Percentiles rank a stretch among this genome's conserved stretches.
phyloP scores from a whole-genome alignment of 2,113 vertebrate species.

The Origma solitaria region DNA sequence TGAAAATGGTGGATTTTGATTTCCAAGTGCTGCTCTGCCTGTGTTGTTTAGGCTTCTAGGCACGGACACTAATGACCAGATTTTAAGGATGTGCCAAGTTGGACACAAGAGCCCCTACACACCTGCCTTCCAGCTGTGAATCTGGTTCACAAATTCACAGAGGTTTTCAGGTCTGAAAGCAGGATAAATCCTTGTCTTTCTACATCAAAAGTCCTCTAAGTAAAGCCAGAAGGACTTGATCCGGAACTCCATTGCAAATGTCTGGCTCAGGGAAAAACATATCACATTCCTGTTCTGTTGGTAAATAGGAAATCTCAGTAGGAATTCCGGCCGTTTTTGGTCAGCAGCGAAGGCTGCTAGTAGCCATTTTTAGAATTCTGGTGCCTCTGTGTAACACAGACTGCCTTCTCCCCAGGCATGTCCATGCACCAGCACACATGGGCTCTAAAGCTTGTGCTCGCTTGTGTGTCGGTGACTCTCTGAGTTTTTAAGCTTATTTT shows the following conservation, averaged over 20 bases:
- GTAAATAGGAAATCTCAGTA: not conserved
- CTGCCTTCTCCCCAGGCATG: not conserved
- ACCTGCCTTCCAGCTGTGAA: not conserved
- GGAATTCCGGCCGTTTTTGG: not conserved
- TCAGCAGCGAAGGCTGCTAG: not conserved
- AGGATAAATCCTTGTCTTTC: not conserved
- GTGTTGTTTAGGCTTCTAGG: not conserved
- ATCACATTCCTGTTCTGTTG: not conserved
- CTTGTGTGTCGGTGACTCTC: not conserved
- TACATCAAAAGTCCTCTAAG: not conserved
- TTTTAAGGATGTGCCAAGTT: not conserved
- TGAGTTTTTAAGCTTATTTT: not conserved
- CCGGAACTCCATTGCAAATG: not conserved
- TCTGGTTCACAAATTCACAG: not conserved
- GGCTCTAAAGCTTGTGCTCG: not conserved
- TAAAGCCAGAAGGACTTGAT: not conserved
- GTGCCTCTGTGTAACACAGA: not conserved
- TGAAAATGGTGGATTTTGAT: not conserved
- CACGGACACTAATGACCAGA: not conserved
- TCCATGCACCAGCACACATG: rapidly evolving
- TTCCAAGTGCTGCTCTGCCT: not conserved
- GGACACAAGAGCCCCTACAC: not conserved
- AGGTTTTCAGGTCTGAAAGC: not conserved
- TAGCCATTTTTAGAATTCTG: not conserved
- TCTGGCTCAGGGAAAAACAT: not conserved